A percentile compares a stretch with the other conserved stretches of the same genome.
phyloP scores from a whole-genome alignment of 1,140 invertebrate genomes.

The Solenopsis fugax region DNA sequence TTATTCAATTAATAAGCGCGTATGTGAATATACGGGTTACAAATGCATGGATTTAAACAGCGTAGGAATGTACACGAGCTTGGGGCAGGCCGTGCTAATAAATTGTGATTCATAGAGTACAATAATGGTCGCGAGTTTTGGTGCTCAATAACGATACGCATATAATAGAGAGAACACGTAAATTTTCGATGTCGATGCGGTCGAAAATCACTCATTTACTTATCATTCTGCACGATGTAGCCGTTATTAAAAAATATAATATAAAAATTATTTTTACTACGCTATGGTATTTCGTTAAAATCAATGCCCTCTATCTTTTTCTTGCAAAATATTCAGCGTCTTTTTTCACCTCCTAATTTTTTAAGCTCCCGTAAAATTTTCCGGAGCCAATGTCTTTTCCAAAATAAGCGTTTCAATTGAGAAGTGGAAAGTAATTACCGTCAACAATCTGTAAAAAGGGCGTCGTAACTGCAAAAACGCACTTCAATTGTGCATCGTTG shows the following conservation, averaged over 20 bases:
- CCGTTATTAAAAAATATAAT: constrained; percentile 22
- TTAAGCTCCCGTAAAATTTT: not conserved
- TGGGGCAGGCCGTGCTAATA: constrained; percentile 23
- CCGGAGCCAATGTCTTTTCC: not conserved
- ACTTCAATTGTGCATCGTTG: not conserved
- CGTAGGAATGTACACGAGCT: constrained; percentile 21
- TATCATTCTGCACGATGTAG: constrained; percentile 2
- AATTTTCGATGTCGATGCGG: not conserved
- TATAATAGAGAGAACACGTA: constrained; percentile 34
- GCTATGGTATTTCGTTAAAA: constrained; percentile 7
- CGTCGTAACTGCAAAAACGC: not conserved
- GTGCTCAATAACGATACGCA: constrained; percentile 46
- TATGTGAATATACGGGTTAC: not conserved
- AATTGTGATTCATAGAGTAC: constrained; percentile 44
- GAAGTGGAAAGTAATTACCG: not conserved
- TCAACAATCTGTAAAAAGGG: not conserved
- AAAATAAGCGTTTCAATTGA: constrained; percentile 2
- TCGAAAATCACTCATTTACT: not conserved
- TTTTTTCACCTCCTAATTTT: not conserved
- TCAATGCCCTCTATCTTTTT: not conserved
- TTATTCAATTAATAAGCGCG: constrained; percentile 57
- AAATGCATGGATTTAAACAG: constrained; percentile 42
- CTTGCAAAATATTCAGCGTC: not conserved
- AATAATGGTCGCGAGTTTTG: constrained; percentile 31
- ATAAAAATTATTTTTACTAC: constrained; percentile 22